Percentiles rank a stretch among this genome's conserved stretches.
Evolutionary conservation across 2,113 vertebrate species (phyloP).

Genomic region (Atherinomorus stipes): DNA sequence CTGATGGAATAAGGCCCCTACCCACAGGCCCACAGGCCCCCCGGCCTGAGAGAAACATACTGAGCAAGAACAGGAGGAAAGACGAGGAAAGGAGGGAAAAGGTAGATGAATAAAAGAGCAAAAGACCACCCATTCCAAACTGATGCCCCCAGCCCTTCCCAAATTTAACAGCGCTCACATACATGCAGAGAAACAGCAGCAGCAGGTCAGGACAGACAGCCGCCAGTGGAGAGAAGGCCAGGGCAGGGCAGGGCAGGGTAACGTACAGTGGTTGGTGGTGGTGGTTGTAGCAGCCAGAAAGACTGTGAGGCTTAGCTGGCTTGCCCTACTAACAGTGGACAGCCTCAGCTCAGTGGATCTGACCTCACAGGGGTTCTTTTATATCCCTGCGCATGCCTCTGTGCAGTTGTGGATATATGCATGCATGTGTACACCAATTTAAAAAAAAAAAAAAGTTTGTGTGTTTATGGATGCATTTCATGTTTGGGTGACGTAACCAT

Average conservation of each 20-base stretch:
- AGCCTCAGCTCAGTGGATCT: constrained; percentile 68
- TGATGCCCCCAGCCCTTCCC: constrained; percentile 35
- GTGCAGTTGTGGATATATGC: constrained; percentile 58
- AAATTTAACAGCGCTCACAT: constrained; percentile 52
- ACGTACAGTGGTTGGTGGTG: constrained; percentile 69
- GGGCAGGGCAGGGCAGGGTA: constrained; percentile 64
- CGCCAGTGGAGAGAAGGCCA: constrained; percentile 60
- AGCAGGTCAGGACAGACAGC: constrained; percentile 67
- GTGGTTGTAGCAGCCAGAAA: constrained; percentile 68
- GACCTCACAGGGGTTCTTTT: constrained; percentile 80
- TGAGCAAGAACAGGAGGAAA: constrained; percentile 58
- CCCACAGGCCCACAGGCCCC: constrained; percentile 80
- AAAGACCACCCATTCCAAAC: constrained; percentile 59
- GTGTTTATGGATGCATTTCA: constrained; percentile 66
- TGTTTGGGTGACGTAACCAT: constrained; percentile 65
- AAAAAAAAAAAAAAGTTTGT: constrained; percentile 36
- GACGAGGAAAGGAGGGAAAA: constrained; percentile 55
- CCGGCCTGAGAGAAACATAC: constrained; percentile 68
- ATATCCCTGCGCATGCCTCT: constrained; percentile 62
- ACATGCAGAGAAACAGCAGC: constrained; percentile 39
- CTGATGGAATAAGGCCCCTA: constrained; percentile 84
- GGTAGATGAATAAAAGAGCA: constrained; percentile 61
- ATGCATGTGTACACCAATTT: constrained; percentile 41
- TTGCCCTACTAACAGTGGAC: constrained; percentile 65
- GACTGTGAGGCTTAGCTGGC: constrained; percentile 68